A percentile compares a stretch with the other conserved stretches of the same genome.
Conservation (phyloP, 1,140 invertebrate species). For the Linepithema humile region DNA sequence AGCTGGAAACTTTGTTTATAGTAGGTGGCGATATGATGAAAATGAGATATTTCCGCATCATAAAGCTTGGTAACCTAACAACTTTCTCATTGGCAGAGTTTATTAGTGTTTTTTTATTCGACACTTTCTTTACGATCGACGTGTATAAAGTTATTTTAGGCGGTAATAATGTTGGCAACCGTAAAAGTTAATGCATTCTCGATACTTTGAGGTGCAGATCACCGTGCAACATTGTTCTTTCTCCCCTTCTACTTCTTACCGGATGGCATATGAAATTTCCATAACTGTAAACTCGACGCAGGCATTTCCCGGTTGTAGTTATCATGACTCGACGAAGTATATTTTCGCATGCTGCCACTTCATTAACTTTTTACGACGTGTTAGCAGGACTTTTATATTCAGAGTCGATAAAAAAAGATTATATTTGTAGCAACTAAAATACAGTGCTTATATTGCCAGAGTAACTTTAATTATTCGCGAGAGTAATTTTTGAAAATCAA, state of each 20-base stretch:
- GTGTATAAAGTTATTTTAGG: constrained; percentile 68
- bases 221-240: not conserved
- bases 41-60: constrained; percentile 41
- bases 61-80: constrained; percentile 73
- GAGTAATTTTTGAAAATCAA: not conserved
- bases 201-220: constrained; percentile 51
- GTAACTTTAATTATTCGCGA: not conserved
- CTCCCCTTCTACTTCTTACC: constrained; percentile 29
- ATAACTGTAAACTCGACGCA: constrained; percentile 41
- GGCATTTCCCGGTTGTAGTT: constrained; percentile 20
- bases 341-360: constrained; percentile 44
- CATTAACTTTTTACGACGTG: constrained; percentile 51
- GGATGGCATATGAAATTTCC: constrained; percentile 50
- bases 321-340: constrained; percentile 32
- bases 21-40: not conserved
- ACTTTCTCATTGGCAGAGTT: constrained; percentile 76
- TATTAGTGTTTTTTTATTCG: constrained; percentile 73
- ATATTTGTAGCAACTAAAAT: not conserved
- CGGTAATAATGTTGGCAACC: constrained; percentile 66
- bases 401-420: constrained; percentile 3
- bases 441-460: not conserved
- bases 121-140: constrained; percentile 69
- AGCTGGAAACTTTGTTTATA: not conserved
- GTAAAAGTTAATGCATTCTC: constrained; percentile 74
- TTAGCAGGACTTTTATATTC: constrained; percentile 13